phyloP scores from a whole-genome alignment of 2,113 vertebrate genomes.

The Nyctereutes procyonoides region DNA sequence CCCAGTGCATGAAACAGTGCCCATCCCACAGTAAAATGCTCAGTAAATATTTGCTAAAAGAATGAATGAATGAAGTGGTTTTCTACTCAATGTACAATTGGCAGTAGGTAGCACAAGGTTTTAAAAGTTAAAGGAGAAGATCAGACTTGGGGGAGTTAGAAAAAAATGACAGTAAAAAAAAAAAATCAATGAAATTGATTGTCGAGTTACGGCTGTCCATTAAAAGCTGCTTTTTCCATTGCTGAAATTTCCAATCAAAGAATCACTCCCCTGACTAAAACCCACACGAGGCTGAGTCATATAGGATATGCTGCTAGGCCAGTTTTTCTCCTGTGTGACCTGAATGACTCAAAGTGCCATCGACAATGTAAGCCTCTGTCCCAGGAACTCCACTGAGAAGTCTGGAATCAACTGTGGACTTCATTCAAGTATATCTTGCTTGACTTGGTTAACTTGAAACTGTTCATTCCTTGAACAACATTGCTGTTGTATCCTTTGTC shows the following conservation, averaged over 20 bases:
- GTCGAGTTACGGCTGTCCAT: neutral
- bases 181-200: constrained; percentile 46
- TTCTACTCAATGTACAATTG: neutral
- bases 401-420: neutral
- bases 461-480: constrained; percentile 49
- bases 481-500: constrained; percentile 55
- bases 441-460: constrained; percentile 61
- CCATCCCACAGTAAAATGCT: neutral
- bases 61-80: neutral
- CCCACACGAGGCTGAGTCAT: constrained; percentile 52
- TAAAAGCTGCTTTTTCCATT: constrained; percentile 30
- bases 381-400: constrained; percentile 52
- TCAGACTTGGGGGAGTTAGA: neutral
- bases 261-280: constrained; percentile 67
- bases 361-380: constrained; percentile 40
- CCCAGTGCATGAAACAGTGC: neutral
- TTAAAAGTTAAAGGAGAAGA: constrained; percentile 31
- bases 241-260: constrained; percentile 45
- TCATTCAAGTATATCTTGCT: constrained; percentile 54
- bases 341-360: constrained; percentile 68
- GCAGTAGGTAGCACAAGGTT: neutral
- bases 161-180: neutral
- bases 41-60: neutral
- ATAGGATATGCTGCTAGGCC: neutral
- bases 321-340: constrained; percentile 61